Evolutionary conservation across 2,888 invertebrate species (phyloP).

Genomic region (Apocheima hispidaria): DNA sequence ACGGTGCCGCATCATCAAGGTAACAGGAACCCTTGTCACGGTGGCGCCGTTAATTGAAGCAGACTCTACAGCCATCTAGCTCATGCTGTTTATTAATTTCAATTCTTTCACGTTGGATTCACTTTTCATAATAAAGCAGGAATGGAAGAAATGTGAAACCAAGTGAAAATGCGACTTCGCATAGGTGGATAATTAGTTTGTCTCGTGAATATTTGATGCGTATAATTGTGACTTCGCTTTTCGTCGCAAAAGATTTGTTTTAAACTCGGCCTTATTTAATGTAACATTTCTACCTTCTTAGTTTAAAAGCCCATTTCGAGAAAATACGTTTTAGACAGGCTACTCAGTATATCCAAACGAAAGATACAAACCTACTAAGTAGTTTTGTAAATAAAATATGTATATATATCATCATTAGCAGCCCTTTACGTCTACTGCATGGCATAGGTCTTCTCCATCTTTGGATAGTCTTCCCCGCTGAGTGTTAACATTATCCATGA

Average conservation of each 20-base stretch:
- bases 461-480: too few species aligned
- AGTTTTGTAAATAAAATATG: too few species aligned
- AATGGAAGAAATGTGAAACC: constrained; percentile 24
- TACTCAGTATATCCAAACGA: neutral
- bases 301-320: too few species aligned
- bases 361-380: neutral
- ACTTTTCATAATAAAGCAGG: constrained; percentile 36
- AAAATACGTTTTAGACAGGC: too few species aligned
- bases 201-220: constrained; percentile 30
- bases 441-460: too few species aligned
- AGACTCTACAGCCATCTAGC: constrained; percentile 48
- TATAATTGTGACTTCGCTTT: constrained; percentile 33
- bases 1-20: constrained; percentile 43
- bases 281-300: constrained; percentile 1
- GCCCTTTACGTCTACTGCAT: too few species aligned
- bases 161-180: constrained; percentile 20
- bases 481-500: too few species aligned
- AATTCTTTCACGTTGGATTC: constrained; percentile 37
- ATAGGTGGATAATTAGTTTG: constrained; percentile 31
- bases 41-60: constrained; percentile 57
- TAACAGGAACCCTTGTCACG: constrained; percentile 58
- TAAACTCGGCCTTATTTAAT: constrained; percentile 10
- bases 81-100: constrained; percentile 41
- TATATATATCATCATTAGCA: too few species aligned
- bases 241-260: constrained; percentile 22